These are phyloP conservation scores for Cetoscarus ocellatus DNA, from an alignment of 2,797 vertebrate species.

Conservation along the genomic window DNA sequence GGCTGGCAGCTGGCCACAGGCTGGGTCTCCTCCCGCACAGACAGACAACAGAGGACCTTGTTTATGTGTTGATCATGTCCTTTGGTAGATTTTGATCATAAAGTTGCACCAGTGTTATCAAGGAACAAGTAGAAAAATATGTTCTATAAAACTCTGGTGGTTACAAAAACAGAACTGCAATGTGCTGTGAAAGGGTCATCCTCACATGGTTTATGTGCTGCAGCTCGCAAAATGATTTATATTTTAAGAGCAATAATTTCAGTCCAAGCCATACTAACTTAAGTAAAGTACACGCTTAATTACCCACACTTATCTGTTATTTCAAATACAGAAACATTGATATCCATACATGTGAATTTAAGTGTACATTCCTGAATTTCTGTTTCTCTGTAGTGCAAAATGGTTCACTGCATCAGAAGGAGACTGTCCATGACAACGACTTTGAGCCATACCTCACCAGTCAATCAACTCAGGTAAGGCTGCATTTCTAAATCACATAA, in stretches of 20 bases:
- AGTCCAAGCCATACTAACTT: neutral
- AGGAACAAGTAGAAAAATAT: neutral
- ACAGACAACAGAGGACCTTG: conserved; percentile 2
- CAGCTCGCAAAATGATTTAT: neutral
- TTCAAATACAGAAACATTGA: neutral
- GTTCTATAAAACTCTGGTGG: neutral
- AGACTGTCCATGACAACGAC: conserved; percentile 95
- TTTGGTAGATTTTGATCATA: neutral
- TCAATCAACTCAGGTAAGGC: conserved; percentile 94
- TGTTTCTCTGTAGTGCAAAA: conserved; percentile 91
- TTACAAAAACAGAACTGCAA: neutral
- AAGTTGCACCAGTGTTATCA: neutral
- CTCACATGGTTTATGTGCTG: neutral
- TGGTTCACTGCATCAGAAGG: conserved; percentile 97
- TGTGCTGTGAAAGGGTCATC: neutral
- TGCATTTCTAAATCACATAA: neutral
- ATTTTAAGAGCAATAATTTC: neutral
- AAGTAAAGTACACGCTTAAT: too few species aligned
- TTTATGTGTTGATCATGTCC: neutral
- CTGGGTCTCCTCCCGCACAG: conserved; percentile 38
- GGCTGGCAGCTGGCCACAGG: conserved; percentile 28
- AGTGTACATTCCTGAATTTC: conserved; percentile 30
- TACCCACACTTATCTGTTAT: neutral
- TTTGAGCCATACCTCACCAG: conserved; percentile 96
- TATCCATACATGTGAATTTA: conserved; percentile 1